Evolutionary conservation across 2,797 vertebrate genomes (phyloP).

Genomic region (Eulemur albifrons): DNA sequence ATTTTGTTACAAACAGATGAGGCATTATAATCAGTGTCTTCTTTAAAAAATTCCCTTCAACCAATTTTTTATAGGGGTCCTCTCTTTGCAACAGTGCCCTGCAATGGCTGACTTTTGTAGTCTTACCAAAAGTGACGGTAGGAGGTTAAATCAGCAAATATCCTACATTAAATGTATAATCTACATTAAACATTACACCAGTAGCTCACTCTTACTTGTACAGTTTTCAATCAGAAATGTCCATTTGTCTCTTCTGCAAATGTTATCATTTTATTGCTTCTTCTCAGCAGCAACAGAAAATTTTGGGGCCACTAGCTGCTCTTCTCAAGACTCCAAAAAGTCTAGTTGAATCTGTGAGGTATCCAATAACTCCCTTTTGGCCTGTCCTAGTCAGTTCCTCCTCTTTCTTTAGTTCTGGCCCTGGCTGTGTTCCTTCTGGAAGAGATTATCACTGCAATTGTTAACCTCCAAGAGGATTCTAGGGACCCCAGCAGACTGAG

Average conservation of each 20-base stretch:
- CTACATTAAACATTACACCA: background rate
- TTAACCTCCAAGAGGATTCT: background rate
- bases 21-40: background rate
- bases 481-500: background rate
- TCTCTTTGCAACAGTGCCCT: background rate
- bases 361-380: background rate
- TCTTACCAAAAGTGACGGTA: background rate
- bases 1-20: background rate
- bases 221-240: background rate
- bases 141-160: background rate
- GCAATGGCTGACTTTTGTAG: background rate
- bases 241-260: background rate
- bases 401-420: background rate
- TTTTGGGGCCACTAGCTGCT: background rate
- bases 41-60: background rate
- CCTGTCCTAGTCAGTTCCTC: background rate
- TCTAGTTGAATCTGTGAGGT: background rate
- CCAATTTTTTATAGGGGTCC: background rate
- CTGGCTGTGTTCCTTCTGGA: background rate
- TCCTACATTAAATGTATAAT: background rate
- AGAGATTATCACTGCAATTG: background rate
- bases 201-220: background rate
- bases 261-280: background rate
- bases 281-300: background rate
- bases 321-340: background rate